These are phyloP conservation scores for Nemapogon koenigi DNA, from an alignment of 2,888 invertebrate species.

Conservation along the genomic window DNA sequence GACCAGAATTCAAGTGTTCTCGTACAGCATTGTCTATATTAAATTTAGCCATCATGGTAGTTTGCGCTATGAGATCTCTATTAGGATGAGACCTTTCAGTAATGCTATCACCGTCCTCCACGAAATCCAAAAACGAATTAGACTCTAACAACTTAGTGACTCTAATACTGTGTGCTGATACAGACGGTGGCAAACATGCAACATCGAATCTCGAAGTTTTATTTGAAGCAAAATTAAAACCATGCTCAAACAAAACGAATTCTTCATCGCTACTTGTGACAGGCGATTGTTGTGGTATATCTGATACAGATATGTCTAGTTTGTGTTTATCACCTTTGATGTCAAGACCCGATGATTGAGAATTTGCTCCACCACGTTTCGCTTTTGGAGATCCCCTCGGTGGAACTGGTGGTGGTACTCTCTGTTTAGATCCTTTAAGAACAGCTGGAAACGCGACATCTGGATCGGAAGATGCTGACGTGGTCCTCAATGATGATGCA, in stretches of 20 bases:
- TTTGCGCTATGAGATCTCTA: conserved; percentile 43
- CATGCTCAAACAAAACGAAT: conserved; percentile 53
- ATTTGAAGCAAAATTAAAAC: conserved; percentile 47
- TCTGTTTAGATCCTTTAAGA: conserved; percentile 73
- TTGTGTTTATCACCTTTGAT: conserved; percentile 55
- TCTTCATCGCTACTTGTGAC: conserved; percentile 53
- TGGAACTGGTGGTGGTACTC: conserved; percentile 88
- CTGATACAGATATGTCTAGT: conserved; percentile 42
- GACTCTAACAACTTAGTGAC: conserved; percentile 41
- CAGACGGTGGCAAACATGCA: conserved; percentile 29
- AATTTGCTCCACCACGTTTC: conserved; percentile 52
- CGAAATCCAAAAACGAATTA: conserved; percentile 43
- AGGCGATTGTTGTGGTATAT: conserved; percentile 43
- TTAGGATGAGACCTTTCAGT: conserved; percentile 37
- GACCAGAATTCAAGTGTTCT: conserved; percentile 48
- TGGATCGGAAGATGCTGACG: conserved; percentile 46
- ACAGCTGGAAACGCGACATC: conserved; percentile 75
- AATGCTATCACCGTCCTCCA: conserved; percentile 44
- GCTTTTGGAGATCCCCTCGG: conserved; percentile 80
- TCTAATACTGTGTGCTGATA: conserved; percentile 43
- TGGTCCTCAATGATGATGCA: conserved; percentile 32
- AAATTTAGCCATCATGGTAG: conserved; percentile 54
- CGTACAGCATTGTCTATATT: conserved; percentile 41
- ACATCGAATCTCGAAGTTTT: conserved; percentile 26
- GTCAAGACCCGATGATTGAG: conserved; percentile 44